Base-by-base conservation (phyloP, 2,888 invertebrate genomes). In the Agonopterix heracliana region DNA sequence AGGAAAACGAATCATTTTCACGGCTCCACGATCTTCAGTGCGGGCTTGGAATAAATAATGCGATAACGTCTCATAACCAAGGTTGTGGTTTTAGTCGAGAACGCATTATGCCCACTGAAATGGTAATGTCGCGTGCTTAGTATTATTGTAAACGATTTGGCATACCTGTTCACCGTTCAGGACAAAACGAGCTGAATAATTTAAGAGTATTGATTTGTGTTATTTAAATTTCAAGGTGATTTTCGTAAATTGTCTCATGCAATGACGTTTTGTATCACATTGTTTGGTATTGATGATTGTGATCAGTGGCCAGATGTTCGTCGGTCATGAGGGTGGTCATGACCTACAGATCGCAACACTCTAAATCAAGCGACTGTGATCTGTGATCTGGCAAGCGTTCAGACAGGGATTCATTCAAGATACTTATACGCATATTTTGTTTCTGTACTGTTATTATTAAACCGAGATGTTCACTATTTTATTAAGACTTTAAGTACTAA, bases 361-460 rank as follows among this genome's bases (percentile, higher is more conserved):
- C 71, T 76, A 76, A 78, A 74, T 80, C 66, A 66, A 61, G 60
- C 63, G 63, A 62, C 56, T 26, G 66, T 71, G 78, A 78, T 76
- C 63, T 57, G 79, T 60, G 64, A 57, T 63, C 76, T 86, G 86
- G 86, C 86, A 81, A 44, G 26, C 14, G 68, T 74, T 78, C 78
- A 74, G 75, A 78, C 71, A 67, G 65, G 60, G 66, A 64, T 82
- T 81, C 84, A 84, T 85, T 85, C 82, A 82, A 64, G 61, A 65
- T 10, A 38, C 26, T 26, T 26, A 26, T 26, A 26, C 26, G 26
- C 26, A 26, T 26, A 26, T 26, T 26, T 26, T 26, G 26, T 26
- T 26, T 26, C 26, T 26, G 26, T 1, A 26, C 0, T 26, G 26
- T 26, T 26, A 26, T 26, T 7, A 26, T 26, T 26, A 26, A 26